Evolutionary conservation across 2,113 vertebrate species (phyloP).

Genomic region (Chitala chitala): DNA sequence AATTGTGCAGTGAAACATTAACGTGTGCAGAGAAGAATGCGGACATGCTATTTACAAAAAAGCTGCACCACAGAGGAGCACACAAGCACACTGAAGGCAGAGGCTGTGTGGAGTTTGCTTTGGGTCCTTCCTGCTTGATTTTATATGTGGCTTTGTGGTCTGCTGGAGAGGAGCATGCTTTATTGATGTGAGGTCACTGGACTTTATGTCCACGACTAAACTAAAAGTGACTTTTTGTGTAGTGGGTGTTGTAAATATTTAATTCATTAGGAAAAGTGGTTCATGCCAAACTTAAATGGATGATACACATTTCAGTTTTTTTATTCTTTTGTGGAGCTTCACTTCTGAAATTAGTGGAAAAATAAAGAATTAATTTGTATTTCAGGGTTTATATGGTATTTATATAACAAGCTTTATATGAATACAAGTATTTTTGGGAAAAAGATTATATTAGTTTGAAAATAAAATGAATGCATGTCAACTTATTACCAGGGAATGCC

Average conservation of each 20-base stretch:
- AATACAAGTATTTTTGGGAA: not conserved
- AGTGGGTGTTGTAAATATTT: not conserved
- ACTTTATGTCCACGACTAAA: not conserved
- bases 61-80: not conserved
- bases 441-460: not conserved
- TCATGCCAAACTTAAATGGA: not conserved
- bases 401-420: not conserved
- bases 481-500: constrained; percentile 11
- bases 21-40: no score
- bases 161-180: not conserved
- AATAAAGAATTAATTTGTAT: not conserved
- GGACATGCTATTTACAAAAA: not conserved
- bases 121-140: not conserved
- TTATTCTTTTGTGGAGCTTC: not conserved
- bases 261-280: not conserved
- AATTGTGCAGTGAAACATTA: no score
- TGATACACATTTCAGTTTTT: not conserved
- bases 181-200: not conserved
- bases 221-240: not conserved
- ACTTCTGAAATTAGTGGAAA: constrained; percentile 5
- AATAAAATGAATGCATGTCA: constrained; percentile 16
- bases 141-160: not conserved
- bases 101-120: not conserved
- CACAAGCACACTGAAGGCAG: not conserved
- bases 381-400: not conserved